Evolutionary conservation across 2,888 invertebrate genomes (phyloP), one percentile per base, ranked within the genome.

Genomic region (Tethea ocularis): DNA sequence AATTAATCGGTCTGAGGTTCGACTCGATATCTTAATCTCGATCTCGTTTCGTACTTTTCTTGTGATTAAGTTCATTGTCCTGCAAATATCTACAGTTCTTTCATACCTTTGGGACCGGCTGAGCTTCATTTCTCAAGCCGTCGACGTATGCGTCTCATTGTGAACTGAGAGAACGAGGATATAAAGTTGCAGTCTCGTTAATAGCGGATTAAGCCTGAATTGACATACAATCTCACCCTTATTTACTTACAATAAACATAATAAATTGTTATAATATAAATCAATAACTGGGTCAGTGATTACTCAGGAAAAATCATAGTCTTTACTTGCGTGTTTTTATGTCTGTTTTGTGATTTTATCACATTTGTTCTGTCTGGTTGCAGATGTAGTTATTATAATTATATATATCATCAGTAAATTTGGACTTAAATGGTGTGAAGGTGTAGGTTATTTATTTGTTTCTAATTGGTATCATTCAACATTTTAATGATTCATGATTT

Each of bases 1-100:
- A 62, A 58, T 58, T 63, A 66, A 62, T 63, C 60, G 57, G 57
- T 59, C 63, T 61, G 51, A 62, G 64, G 56, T 63, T 61, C 55
- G 62, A 61, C 23, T 53, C 41, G 23, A 51, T n/a, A 46, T 52
- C 52, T 51, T 59, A 38, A 54, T 61, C 41, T 56, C 46, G 20
- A 55, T 57, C 58, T 46, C 46, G 46, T 65, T 7, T n/a, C 24
- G 17, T 23, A 51, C 46, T 41, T 52, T 56, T 54, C 56, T 33
- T 53, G 23, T 56, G 60, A 61, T 66, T 57, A 51, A 59, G 57
- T 66, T 53, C 38, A 51, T 61, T 24, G 23, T 10, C n/a, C 66
- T 60, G 52, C 59, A 17, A 57, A 57, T 29, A 24, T 2, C 3
- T 24, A 38, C 57, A 57, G 56, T 64, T 58, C 56, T 57, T 62